These are phyloP conservation scores for Drosophila setifemur DNA, from an alignment of 1,140 invertebrate species.

Conservation along the genomic window DNA sequence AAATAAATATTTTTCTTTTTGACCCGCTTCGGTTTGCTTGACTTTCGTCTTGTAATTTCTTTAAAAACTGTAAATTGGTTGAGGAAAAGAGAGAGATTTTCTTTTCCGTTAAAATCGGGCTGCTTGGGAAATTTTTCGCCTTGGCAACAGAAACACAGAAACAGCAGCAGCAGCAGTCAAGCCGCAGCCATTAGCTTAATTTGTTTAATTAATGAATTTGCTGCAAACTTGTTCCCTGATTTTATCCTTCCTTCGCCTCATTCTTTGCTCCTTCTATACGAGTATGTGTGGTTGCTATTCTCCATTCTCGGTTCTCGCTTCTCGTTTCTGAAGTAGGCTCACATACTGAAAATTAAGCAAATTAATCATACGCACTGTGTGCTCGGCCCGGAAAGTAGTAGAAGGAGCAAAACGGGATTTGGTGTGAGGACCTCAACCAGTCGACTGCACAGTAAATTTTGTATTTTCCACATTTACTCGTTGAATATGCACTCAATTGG, in stretches of 20 bases:
- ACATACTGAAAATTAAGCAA: conserved; percentile 44
- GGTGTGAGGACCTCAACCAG: conserved; percentile 2
- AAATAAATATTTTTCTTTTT: conserved; percentile 38
- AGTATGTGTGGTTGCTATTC: background rate
- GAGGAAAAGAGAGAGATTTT: conserved; percentile 9
- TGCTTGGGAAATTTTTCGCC: conserved; percentile 6
- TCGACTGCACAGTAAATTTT: conserved; percentile 75
- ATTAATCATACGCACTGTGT: conserved; percentile 76
- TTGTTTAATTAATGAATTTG: conserved; percentile 57
- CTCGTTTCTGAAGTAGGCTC: background rate
- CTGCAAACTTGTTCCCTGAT: conserved; percentile 43
- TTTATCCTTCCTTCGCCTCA: conserved; percentile 17
- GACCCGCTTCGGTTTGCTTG: background rate
- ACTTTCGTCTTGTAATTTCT: background rate
- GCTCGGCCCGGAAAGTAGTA: background rate
- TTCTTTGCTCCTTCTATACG: background rate
- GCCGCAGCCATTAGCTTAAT: conserved; percentile 52
- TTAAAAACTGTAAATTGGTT: conserved; percentile 11
- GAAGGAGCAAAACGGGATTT: background rate
- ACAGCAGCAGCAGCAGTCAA: conserved; percentile 10
- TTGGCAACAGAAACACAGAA: conserved; percentile 19
- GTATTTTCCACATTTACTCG: conserved; percentile 62
- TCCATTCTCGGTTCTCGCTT: background rate
- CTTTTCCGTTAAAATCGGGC: conserved; percentile 17
- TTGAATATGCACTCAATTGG: conserved; percentile 81